These are phyloP conservation scores for Chloroceryle amazona DNA, from an alignment of 2,797 vertebrate genomes.

Conservation along the genomic window DNA sequence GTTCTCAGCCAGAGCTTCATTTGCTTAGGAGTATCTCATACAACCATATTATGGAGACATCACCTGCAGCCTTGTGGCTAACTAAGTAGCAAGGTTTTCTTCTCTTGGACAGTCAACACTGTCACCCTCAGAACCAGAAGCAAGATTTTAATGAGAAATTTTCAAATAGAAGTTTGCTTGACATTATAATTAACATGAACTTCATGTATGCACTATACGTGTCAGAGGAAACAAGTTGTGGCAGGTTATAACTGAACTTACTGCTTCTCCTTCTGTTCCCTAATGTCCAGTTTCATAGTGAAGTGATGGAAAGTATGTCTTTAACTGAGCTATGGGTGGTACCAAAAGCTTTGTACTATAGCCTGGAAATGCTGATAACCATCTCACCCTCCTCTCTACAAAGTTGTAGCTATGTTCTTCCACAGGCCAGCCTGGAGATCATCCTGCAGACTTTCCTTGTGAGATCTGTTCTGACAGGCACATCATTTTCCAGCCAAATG, in stretches of 20 bases:
- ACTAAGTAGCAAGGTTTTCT: background rate
- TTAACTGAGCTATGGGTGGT: background rate
- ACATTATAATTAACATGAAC: background rate
- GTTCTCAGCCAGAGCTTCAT: conserved; percentile 5
- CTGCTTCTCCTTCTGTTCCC: background rate
- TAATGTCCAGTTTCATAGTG: background rate
- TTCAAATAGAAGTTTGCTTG: background rate
- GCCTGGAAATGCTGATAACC: background rate
- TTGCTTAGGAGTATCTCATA: background rate
- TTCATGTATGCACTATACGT: background rate
- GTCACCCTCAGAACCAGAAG: background rate
- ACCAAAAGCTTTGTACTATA: background rate
- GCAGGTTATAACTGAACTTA: background rate
- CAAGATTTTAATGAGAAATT: background rate
- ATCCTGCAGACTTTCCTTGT: background rate
- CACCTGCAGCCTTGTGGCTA: background rate
- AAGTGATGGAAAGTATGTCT: background rate
- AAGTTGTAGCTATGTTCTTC: rapidly evolving
- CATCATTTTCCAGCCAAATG: rapidly evolving
- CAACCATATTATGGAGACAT: background rate
- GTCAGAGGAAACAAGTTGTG: background rate
- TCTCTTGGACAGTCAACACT: background rate
- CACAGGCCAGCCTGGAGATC: background rate
- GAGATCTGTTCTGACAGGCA: background rate
- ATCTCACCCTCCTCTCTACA: background rate